Conservation (phyloP, 2,888 invertebrate genomes). For the Xestia c-nigrum region DNA sequence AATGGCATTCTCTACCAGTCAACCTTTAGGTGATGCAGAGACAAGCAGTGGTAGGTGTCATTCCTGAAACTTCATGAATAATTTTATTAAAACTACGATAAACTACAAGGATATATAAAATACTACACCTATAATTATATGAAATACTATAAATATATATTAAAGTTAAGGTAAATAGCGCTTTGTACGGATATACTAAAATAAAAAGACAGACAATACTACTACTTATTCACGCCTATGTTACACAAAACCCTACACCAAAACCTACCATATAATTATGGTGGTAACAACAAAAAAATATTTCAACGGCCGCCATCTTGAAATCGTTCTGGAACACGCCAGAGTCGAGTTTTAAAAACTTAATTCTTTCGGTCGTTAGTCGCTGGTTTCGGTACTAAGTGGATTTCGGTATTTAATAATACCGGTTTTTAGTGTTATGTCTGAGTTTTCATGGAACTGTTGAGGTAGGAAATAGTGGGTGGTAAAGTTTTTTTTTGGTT, state of each 20-base stretch:
- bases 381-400: slow-evolving; percentile 54
- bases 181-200: too few relatives aligned
- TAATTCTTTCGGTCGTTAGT: slow-evolving; percentile 80
- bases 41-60: too few relatives aligned
- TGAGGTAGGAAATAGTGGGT: slow-evolving; percentile 16
- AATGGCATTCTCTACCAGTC: too few relatives aligned
- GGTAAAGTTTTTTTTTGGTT: slow-evolving; percentile 1
- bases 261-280: slow-evolving; percentile 64
- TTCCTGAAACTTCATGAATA: too few relatives aligned
- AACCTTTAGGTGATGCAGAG: too few relatives aligned
- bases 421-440: slow-evolving; percentile 48
- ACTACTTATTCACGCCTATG: slow-evolving; percentile 26
- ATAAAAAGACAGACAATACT: too few relatives aligned
- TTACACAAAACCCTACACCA: slow-evolving; percentile 42
- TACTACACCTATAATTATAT: too few relatives aligned
- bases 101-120: too few relatives aligned
- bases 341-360: slow-evolving; percentile 79
- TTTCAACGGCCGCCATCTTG: slow-evolving; percentile 71
- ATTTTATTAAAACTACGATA: too few relatives aligned
- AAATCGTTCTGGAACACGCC: slow-evolving; percentile 63
- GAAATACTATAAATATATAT: too few relatives aligned
- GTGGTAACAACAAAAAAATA: slow-evolving; percentile 65
- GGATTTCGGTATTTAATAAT: slow-evolving; percentile 30
- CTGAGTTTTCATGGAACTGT: slow-evolving; percentile 37
- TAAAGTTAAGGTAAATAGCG: too few relatives aligned